Percentiles rank a stretch among this genome's conserved stretches.
Conservation (phyloP, 2,113 vertebrate species). For the Marcusenius ussheri region DNA sequence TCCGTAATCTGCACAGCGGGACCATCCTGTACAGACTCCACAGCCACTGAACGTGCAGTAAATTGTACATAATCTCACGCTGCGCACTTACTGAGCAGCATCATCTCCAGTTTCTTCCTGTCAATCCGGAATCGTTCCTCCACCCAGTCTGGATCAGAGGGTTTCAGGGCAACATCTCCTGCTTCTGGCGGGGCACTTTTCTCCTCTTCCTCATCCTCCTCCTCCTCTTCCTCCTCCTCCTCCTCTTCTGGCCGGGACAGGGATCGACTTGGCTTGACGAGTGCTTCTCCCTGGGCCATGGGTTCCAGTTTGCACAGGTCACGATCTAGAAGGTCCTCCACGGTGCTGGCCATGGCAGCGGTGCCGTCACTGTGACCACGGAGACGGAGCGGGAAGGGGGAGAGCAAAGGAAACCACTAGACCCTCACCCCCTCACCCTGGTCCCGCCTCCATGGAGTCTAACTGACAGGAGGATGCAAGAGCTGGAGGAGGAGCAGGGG, state of each 20-base stretch:
- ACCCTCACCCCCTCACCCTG: conserved; percentile 6
- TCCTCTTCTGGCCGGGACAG: conserved; percentile 38
- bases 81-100: conserved; percentile 61
- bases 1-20: neutral
- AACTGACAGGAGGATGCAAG: conserved; percentile 7
- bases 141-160: conserved; percentile 55
- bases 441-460: conserved; percentile 6
- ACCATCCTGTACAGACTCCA: neutral
- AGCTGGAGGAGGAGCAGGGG: neutral
- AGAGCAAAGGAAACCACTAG: conserved; percentile 25
- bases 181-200: conserved; percentile 25
- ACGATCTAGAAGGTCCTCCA: conserved; percentile 42
- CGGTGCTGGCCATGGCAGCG: conserved; percentile 53
- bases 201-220: conserved; percentile 42
- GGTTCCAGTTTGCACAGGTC: conserved; percentile 39
- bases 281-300: conserved; percentile 16
- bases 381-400: conserved; percentile 37
- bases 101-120: conserved; percentile 68
- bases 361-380: conserved; percentile 50
- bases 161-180: conserved; percentile 18
- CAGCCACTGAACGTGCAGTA: neutral
- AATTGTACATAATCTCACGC: neutral
- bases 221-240: conserved; percentile 54
- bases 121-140: conserved; percentile 71
- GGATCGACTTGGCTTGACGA: conserved; percentile 28